phyloP scores from a whole-genome alignment of 2,888 invertebrate species.

The Stenchaetothrips biformis region DNA sequence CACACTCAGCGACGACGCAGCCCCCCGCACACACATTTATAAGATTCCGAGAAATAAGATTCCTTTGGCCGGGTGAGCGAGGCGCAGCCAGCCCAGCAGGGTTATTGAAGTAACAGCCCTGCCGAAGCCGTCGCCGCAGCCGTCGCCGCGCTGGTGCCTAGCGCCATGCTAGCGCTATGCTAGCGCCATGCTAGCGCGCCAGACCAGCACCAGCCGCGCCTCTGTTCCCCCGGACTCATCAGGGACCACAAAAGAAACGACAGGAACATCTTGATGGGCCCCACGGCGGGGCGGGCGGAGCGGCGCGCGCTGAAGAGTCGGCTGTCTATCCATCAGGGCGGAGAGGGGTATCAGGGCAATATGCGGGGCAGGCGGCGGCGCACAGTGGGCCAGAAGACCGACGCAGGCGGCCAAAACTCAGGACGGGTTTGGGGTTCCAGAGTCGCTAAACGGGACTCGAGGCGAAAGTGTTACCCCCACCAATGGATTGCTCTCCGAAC shows the following conservation, averaged over 20 bases:
- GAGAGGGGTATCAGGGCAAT: background rate
- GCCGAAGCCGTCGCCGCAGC: background rate
- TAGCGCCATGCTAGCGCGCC: background rate
- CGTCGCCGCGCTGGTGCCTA: background rate
- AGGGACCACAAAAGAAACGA: constrained; percentile 17
- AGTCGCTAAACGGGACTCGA: no score
- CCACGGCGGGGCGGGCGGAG: background rate
- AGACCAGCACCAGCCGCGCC: background rate
- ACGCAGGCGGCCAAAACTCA: no score
- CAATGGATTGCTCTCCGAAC: no score
- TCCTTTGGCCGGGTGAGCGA: background rate
- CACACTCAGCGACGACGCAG: no score
- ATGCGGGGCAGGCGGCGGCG: background rate
- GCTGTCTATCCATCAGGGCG: constrained; percentile 11
- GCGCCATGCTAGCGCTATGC: background rate
- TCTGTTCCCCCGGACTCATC: background rate
- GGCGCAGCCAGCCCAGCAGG: background rate
- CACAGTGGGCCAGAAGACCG: no score
- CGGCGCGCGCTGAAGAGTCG: background rate
- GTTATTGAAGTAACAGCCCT: constrained; percentile 11
- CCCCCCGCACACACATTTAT: background rate
- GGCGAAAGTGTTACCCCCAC: no score
- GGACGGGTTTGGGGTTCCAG: no score
- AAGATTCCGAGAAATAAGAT: background rate
- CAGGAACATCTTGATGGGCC: constrained; percentile 13